Evolutionary conservation across 2,888 invertebrate species (phyloP).

Genomic region (Drosophila robusta): DNA sequence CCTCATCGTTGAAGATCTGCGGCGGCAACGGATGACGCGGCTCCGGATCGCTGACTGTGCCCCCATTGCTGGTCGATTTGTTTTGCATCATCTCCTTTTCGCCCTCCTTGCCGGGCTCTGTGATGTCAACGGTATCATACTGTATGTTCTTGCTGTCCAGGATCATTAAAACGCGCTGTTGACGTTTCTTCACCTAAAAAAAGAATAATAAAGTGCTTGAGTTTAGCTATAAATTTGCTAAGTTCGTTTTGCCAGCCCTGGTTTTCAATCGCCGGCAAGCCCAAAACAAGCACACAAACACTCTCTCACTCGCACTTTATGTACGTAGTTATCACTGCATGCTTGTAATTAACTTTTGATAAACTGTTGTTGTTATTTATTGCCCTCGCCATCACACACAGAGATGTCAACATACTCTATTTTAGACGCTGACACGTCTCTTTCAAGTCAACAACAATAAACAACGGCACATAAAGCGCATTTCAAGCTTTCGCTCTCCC

Average conservation of each 20-base stretch:
- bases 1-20: constrained; percentile 96
- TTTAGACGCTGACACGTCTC: constrained; percentile 42
- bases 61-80: constrained; percentile 91
- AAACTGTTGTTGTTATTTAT: constrained; percentile 41
- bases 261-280: constrained; percentile 62
- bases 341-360: constrained; percentile 57
- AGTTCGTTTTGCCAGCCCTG: constrained; percentile 29
- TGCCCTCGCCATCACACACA: constrained; percentile 13
- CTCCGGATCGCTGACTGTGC: constrained; percentile 90
- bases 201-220: constrained; percentile 1
- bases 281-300: constrained; percentile 27
- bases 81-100: constrained; percentile 97
- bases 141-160: constrained; percentile 95
- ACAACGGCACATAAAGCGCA: constrained; percentile 37
- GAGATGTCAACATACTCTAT: constrained; percentile 19
- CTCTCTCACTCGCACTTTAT: constrained; percentile 4
- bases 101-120: constrained; percentile 95
- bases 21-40: constrained; percentile 94
- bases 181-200: constrained; percentile 96
- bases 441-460: constrained; percentile 28
- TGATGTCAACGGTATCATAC: constrained; percentile 96
- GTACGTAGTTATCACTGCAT: constrained; percentile 17
- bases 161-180: constrained; percentile 96
- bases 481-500: constrained; percentile 18
- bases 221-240: not conserved